A percentile compares a stretch with the other conserved stretches of the same genome.
phyloP scores from a whole-genome alignment of 2,113 vertebrate genomes.

The Typhlomys cinereus region DNA sequence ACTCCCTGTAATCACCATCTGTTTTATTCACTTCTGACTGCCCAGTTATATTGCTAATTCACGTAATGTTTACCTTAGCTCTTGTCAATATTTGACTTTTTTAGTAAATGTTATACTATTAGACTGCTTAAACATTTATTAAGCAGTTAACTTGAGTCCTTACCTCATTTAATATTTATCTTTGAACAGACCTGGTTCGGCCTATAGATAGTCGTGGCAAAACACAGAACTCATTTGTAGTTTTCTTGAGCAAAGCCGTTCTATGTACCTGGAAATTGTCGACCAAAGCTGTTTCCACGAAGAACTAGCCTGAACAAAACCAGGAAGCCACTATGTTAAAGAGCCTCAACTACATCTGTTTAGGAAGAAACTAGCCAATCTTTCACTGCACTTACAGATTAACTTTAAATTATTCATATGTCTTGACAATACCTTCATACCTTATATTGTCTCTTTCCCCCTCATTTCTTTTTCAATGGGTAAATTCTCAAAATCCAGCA shows the following conservation, averaged over 20 bases:
- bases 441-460: background rate
- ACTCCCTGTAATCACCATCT: slow-evolving; percentile 30
- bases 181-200: slow-evolving; percentile 6
- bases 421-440: background rate
- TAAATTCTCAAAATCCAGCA: background rate
- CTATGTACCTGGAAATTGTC: background rate
- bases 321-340: background rate
- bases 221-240: slow-evolving; percentile 6
- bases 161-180: slow-evolving; percentile 57
- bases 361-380: background rate
- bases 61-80: slow-evolving; percentile 68
- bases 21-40: slow-evolving; percentile 33
- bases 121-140: slow-evolving; percentile 65
- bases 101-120: slow-evolving; percentile 58
- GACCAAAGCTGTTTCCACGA: background rate
- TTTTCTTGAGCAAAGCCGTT: background rate
- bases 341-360: background rate
- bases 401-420: background rate
- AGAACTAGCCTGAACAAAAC: background rate
- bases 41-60: slow-evolving; percentile 31
- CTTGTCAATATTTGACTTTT: slow-evolving; percentile 73
- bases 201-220: background rate
- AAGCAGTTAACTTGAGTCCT: slow-evolving; percentile 58
- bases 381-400: slow-evolving; percentile 19
- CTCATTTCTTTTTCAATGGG: slow-evolving; percentile 1